Conservation (phyloP, 2,888 invertebrate genomes). For the Harpagoxenus sublaevis region DNA sequence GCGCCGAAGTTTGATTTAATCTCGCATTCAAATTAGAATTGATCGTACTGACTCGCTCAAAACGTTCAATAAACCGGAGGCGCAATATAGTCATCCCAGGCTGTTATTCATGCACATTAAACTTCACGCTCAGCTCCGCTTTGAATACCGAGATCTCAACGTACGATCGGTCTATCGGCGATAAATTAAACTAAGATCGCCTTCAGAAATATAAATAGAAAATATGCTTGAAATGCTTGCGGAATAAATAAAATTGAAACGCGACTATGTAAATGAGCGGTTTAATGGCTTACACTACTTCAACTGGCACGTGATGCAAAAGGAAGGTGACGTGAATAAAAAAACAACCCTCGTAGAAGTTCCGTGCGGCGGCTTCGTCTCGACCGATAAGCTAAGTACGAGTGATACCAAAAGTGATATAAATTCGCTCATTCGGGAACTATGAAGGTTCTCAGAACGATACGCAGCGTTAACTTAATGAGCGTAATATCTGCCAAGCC, state of each 20-base stretch:
- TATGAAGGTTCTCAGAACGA: slow-evolving; percentile 60
- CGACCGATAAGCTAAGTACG: slow-evolving; percentile 49
- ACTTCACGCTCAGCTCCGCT: slow-evolving; percentile 23
- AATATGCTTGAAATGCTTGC: neutral
- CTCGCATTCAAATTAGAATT: slow-evolving; percentile 46
- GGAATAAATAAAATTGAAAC: slow-evolving; percentile 11
- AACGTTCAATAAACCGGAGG: slow-evolving; percentile 17
- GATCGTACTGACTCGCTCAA: slow-evolving; percentile 25
- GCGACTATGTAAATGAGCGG: slow-evolving; percentile 22
- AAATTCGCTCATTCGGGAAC: slow-evolving; percentile 63
- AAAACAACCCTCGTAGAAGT: slow-evolving; percentile 6
- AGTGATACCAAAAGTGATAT: slow-evolving; percentile 60
- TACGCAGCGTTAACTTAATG: slow-evolving; percentile 75
- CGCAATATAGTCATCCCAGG: slow-evolving; percentile 25
- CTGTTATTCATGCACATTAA: slow-evolving; percentile 35
- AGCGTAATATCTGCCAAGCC: slow-evolving; percentile 68
- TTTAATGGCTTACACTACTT: slow-evolving; percentile 10
- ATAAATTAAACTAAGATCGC: slow-evolving; percentile 14
- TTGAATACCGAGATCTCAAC: slow-evolving; percentile 25
- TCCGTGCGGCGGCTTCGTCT: neutral
- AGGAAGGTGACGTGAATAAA: neutral
- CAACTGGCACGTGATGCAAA: neutral
- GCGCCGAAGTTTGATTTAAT: slow-evolving; percentile 45
- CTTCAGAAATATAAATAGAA: slow-evolving; percentile 20
- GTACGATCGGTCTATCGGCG: slow-evolving; percentile 21